Conservation (phyloP, 2,797 vertebrate genomes). For the Martes flavigula region DNA sequence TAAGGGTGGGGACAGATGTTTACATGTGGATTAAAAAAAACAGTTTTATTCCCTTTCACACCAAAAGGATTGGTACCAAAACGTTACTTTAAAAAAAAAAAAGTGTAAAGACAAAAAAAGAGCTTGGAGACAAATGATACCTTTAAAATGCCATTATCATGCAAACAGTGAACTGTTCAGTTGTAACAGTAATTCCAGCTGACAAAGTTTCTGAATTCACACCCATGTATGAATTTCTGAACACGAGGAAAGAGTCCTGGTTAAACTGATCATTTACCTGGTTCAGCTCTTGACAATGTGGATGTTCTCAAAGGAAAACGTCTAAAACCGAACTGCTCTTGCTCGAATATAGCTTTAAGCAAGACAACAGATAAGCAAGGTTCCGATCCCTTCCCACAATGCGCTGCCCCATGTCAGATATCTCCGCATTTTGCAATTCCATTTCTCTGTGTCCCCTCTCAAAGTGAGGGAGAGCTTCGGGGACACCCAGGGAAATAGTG, state of each 20-base stretch:
- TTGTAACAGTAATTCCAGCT: not conserved
- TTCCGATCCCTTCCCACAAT: not conserved
- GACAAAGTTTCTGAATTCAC: not conserved
- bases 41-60: not conserved
- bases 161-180: not conserved
- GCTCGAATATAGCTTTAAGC: conserved; percentile 21
- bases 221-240: not conserved
- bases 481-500: not conserved
- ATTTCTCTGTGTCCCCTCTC: not conserved
- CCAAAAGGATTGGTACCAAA: not conserved
- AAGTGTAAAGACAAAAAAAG: not conserved
- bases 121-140: not conserved
- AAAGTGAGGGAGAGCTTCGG: not conserved
- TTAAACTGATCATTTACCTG: not conserved
- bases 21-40: not conserved
- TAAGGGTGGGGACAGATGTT: not conserved
- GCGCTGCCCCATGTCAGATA: not conserved
- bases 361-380: not conserved
- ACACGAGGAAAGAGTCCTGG: not conserved
- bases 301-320: not conserved
- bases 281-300: not conserved
- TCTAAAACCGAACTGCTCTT: not conserved
- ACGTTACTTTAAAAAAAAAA: conserved; percentile 36
- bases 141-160: not conserved
- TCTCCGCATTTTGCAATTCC: not conserved